These are phyloP conservation scores for Alouatta palliata DNA, from an alignment of 2,113 vertebrate species.

Conservation along the genomic window DNA sequence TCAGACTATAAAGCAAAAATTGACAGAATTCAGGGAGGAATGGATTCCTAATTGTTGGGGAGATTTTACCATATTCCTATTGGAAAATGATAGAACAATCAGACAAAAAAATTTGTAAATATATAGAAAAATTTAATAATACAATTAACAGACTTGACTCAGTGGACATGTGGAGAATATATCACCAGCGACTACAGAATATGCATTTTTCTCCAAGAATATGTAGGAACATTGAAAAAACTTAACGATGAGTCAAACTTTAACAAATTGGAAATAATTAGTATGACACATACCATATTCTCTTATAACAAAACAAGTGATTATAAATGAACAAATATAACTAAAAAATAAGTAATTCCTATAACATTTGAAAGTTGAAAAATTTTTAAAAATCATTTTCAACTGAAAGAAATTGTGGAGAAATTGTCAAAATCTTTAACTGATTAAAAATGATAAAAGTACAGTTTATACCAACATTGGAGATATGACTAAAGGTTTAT, in stretches of 20 bases:
- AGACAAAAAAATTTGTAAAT: constrained; percentile 11
- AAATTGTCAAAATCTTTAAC: constrained; percentile 29
- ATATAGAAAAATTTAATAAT: constrained; percentile 34
- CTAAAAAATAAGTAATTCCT: not conserved
- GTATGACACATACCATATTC: not conserved
- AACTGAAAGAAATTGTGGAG: not conserved
- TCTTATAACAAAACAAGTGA: not conserved
- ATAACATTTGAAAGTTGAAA: constrained; percentile 20
- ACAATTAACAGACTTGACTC: not conserved
- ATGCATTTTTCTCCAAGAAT: not conserved
- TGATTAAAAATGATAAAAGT: constrained; percentile 18
- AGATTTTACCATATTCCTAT: constrained; percentile 10
- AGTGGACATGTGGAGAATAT: not conserved
- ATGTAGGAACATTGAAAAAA: not conserved
- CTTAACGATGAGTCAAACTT: not conserved
- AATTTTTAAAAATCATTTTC: constrained; percentile 22
- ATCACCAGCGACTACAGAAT: not conserved
- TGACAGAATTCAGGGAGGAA: constrained; percentile 34
- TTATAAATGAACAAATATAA: not conserved
- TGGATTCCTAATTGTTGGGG: not conserved
- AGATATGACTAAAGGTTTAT: not conserved
- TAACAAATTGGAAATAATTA: constrained; percentile 20
- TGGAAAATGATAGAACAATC: not conserved
- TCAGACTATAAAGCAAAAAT: constrained; percentile 41
- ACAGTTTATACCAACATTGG: not conserved